Evolutionary conservation across 1,140 invertebrate species (phyloP).

Genomic region (Eriosoma lanigerum): DNA sequence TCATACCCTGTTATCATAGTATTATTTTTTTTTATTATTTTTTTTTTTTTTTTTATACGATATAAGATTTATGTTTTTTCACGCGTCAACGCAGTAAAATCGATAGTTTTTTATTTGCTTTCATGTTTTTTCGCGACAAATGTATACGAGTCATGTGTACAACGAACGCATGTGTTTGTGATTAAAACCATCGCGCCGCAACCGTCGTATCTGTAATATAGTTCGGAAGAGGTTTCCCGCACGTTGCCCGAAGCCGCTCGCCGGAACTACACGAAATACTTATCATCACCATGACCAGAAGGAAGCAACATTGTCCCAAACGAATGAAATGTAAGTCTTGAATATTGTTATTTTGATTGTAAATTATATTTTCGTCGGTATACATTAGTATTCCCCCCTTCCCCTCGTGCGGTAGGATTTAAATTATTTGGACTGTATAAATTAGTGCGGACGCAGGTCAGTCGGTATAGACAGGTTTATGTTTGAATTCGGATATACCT

Average conservation of each 20-base stretch:
- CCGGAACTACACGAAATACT: not conserved
- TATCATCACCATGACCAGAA: slow-evolving; percentile 53
- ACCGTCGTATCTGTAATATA: not conserved
- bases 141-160: not conserved
- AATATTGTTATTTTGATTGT: not conserved
- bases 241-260: not conserved
- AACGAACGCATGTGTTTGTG: not conserved
- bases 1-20: not conserved
- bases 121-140: not conserved
- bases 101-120: too few species aligned
- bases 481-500: too few species aligned
- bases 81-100: too few species aligned
- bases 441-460: too few species aligned
- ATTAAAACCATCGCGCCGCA: not conserved
- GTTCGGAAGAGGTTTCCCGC: not conserved
- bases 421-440: too few species aligned
- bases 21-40: too few species aligned
- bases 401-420: too few species aligned
- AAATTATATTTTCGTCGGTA: not conserved
- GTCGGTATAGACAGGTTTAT: too few species aligned
- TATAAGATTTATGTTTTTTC: too few species aligned
- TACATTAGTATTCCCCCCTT: not conserved
- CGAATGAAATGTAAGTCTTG: slow-evolving; percentile 56
- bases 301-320: slow-evolving; percentile 56
- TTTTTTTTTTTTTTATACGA: too few species aligned